Conservation (phyloP, 2,888 invertebrate species). For the Amorpha juglandis region DNA sequence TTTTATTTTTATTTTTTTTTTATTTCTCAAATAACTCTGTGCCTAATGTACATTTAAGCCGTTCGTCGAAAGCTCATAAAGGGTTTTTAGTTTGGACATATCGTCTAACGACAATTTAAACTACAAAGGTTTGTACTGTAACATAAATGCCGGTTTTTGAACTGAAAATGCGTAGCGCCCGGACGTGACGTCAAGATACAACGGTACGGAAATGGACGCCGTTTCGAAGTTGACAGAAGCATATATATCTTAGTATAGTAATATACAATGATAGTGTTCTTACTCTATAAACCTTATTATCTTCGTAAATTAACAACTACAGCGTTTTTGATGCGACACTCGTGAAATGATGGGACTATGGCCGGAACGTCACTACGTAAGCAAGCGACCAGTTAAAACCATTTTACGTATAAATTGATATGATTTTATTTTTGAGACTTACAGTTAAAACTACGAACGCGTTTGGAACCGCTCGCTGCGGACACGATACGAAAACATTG, state of each 20-base stretch:
- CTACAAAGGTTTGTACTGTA: constrained; percentile 55
- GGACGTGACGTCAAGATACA: constrained; percentile 14
- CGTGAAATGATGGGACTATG: constrained; percentile 42
- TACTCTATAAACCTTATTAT: constrained; percentile 59
- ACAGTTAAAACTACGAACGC: constrained; percentile 59
- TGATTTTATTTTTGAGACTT: constrained; percentile 72
- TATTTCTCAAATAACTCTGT: constrained; percentile 73
- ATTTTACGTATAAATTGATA: constrained; percentile 83
- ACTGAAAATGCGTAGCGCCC: constrained; percentile 40
- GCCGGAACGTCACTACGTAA: constrained; percentile 59
- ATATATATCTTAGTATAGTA: constrained; percentile 55
- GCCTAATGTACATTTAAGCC: constrained; percentile 83
- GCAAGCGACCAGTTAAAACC: constrained; percentile 65
- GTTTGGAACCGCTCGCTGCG: constrained; percentile 24
- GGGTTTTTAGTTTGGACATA: constrained; percentile 67
- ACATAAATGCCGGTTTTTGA: constrained; percentile 37
- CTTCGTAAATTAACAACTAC: constrained; percentile 75
- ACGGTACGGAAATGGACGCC: constrained; percentile 1
- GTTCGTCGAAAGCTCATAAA: constrained; percentile 77
- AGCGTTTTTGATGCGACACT: constrained; percentile 50
- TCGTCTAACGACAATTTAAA: constrained; percentile 52
- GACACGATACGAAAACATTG: constrained; percentile 26
- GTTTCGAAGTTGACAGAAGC: constrained; percentile 48
- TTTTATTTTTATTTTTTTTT: constrained; percentile 44
- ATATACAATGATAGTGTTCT: constrained; percentile 73